These are phyloP conservation scores for Smithornis capensis DNA, from an alignment of 2,113 vertebrate species.

Conservation along the genomic window DNA sequence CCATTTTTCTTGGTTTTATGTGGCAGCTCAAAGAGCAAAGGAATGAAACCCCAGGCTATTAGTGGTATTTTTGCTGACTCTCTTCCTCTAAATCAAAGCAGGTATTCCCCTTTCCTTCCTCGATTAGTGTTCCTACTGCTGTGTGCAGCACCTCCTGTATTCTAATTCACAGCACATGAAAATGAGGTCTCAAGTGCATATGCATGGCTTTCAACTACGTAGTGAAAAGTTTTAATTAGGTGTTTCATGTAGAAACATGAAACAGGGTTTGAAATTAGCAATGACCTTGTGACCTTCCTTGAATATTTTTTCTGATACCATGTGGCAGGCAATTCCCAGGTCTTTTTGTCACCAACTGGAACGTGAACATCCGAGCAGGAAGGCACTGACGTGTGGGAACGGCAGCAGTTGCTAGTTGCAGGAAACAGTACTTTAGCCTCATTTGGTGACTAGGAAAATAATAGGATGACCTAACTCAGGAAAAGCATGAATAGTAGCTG, in stretches of 20 bases:
- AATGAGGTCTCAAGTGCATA: conserved; percentile 18
- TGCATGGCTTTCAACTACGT: not conserved
- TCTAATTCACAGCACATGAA: conserved; percentile 38
- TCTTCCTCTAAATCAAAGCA: conserved; percentile 40
- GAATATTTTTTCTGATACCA: not conserved
- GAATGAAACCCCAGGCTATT: conserved; percentile 21
- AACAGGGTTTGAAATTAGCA: conserved; percentile 45
- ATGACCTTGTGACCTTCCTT: not conserved
- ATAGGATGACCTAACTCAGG: conserved; percentile 46
- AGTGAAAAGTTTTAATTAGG: conserved; percentile 48
- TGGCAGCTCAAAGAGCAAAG: conserved; percentile 50
- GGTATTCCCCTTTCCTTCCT: conserved; percentile 7
- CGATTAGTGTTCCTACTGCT: not conserved
- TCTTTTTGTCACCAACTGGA: not conserved
- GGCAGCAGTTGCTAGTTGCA: not conserved
- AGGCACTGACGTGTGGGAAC: not conserved
- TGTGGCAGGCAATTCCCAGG: not conserved
- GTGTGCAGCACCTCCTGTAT: conserved; percentile 1
- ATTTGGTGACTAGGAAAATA: conserved; percentile 24
- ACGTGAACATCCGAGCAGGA: rapidly evolving
- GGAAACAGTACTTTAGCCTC: conserved; percentile 6
- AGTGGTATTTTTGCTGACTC: conserved; percentile 53
- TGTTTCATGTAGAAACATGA: conserved; percentile 51
- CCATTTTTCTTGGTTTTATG: conserved; percentile 12
- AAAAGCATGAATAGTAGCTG: conserved; percentile 19